Base-by-base conservation (phyloP, 2,888 invertebrate genomes). In the Adelphocoris suturalis region DNA sequence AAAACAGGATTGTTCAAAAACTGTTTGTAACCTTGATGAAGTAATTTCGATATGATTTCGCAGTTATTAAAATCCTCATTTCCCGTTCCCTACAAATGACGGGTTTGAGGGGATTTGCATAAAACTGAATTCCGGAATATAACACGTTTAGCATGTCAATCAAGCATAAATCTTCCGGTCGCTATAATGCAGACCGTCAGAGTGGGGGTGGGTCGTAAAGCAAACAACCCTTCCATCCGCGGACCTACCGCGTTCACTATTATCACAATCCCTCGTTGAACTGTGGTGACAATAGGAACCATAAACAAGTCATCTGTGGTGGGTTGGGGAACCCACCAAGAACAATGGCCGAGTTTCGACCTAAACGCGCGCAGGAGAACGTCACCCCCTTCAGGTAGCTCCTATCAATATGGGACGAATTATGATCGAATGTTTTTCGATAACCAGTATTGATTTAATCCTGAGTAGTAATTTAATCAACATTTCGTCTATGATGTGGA, bases 101-200 rank as follows among this genome's bases (percentile, higher is more conserved):
- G 23, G 27, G 27, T 23, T 23, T 7, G 23, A 68, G 9, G 27
- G 23, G 27, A 78, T 78, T 78, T 78, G 46, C 78, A 78, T 78
- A 78, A 47, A 78, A 78, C 78, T 46, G 78, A 78, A 78, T 78
- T 78, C 37, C 37, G 9, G 78, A 7, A 46, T 16, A 19, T 37
- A 78, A 46, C 78, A 78, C 78, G 78, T 78, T 78, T 78, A 47
- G 78, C 78, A 78, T 78, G 78, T 78, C 78, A 78, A 78, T 78
- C 78, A 78, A 28, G 78, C 16, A 46, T 78, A 78, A 78, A 78
- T 78, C 78, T 47, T 47, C 47, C 28, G 19, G 16, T 78, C 28
- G 5, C 78, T 68, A 27, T 68, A 78, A 47, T 47, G n/a, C 78
- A 13, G 16, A 46, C 46, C 78, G 46, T 47, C 16, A 14, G 78